These are phyloP conservation scores for Maniola jurtina DNA, from an alignment of 1,140 invertebrate species.

Conservation along the genomic window DNA sequence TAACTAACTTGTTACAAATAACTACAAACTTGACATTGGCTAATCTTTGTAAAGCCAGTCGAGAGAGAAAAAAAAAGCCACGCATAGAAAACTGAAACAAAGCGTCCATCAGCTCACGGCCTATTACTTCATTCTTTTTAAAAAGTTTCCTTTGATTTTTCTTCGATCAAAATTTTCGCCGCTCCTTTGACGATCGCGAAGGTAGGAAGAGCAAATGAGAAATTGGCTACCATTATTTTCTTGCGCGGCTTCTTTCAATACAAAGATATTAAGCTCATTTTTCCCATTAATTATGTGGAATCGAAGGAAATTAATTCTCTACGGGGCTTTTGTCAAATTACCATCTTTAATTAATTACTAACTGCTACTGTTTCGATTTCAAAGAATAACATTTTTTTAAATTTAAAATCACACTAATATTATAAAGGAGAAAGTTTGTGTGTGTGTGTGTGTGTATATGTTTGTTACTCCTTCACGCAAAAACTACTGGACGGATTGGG, in stretches of 20 bases:
- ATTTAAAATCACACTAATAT: too few species aligned
- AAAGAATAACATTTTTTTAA: conserved; percentile 6
- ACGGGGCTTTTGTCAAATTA: conserved; percentile 19
- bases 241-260: conserved; percentile 42
- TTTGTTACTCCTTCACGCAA: too few species aligned
- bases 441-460: too few species aligned
- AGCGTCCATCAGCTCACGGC: neutral
- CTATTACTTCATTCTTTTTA: conserved; percentile 51
- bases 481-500: too few species aligned
- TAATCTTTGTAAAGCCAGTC: too few species aligned
- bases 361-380: conserved; percentile 16
- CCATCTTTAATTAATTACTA: conserved; percentile 28
- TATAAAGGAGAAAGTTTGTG: too few species aligned
- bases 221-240: conserved; percentile 53
- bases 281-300: conserved; percentile 13
- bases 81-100: neutral
- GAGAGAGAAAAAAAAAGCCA: too few species aligned
- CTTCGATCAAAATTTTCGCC: conserved; percentile 54
- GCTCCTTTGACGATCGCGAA: conserved; percentile 46
- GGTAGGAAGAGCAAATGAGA: conserved; percentile 53
- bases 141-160: conserved; percentile 58
- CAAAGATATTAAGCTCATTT: conserved; percentile 11
- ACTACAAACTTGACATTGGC: too few species aligned
- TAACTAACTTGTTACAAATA: too few species aligned
- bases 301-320: conserved; percentile 30